Evolutionary conservation across 2,888 invertebrate species (phyloP).

Genomic region (Alcis repandata): DNA sequence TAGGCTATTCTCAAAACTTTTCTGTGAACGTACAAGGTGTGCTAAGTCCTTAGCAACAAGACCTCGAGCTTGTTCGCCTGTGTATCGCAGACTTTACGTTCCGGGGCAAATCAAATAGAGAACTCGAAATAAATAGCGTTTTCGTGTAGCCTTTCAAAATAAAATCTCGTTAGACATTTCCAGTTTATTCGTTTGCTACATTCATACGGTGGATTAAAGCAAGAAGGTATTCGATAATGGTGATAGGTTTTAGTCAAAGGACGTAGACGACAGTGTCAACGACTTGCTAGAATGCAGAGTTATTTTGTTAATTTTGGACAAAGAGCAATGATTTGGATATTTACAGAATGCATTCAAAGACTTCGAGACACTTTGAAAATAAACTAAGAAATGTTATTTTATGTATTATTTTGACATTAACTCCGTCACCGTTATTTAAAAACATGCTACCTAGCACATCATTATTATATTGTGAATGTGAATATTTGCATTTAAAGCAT

Average conservation of each 20-base stretch:
- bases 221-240: constrained; percentile 52
- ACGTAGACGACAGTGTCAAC: constrained; percentile 13
- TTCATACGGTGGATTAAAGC: constrained; percentile 53
- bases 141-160: constrained; percentile 68
- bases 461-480: no score
- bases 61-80: background rate
- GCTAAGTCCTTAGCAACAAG: background rate
- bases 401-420: constrained; percentile 7
- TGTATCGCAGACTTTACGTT: constrained; percentile 40
- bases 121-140: constrained; percentile 68
- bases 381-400: background rate
- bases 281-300: background rate
- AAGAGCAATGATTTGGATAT: no score
- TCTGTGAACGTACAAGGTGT: background rate
- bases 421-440: background rate
- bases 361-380: background rate
- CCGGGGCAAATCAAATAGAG: constrained; percentile 67
- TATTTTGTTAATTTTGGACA: background rate
- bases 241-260: constrained; percentile 35
- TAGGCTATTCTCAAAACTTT: no score
- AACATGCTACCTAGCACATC: no score
- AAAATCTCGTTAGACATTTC: constrained; percentile 70
- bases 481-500: no score
- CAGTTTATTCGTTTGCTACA: constrained; percentile 58
- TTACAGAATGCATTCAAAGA: background rate